These are phyloP conservation scores for Amblyornis subalaris DNA, from an alignment of 2,113 vertebrate species.

Conservation along the genomic window DNA sequence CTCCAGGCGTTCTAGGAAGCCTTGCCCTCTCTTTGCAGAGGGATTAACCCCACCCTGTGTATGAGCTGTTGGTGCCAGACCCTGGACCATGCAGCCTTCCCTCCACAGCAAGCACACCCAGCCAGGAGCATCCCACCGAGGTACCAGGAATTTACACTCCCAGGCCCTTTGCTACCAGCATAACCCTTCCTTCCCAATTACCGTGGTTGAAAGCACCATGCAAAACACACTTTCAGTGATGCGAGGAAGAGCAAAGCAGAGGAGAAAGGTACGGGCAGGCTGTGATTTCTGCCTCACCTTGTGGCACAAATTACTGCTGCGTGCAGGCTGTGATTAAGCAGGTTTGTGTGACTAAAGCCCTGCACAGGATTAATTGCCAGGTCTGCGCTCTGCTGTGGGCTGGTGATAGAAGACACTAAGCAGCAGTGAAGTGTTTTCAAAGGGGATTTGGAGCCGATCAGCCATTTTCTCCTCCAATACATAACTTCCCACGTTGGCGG, in stretches of 20 bases:
- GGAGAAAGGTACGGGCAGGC: neutral
- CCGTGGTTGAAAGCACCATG: rapidly evolving
- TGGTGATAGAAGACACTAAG: neutral
- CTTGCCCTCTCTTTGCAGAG: rapidly evolving
- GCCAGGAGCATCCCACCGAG: neutral
- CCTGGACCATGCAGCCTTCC: no score
- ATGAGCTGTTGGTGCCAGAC: neutral
- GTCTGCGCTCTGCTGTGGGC: neutral
- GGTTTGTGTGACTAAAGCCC: neutral
- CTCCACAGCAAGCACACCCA: rapidly evolving
- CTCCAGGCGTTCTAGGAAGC: neutral
- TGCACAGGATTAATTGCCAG: neutral
- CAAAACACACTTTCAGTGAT: neutral
- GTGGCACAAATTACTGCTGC: neutral
- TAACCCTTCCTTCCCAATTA: neutral
- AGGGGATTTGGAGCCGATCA: neutral
- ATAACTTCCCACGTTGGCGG: rapidly evolving
- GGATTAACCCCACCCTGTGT: rapidly evolving
- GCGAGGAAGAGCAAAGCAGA: neutral
- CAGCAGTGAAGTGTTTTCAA: neutral
- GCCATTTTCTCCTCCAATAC: neutral
- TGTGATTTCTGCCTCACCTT: neutral
- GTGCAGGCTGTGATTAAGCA: neutral
- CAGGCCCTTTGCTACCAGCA: neutral
- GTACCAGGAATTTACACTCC: neutral